Conservation (phyloP, 1,140 invertebrate species). For the Hestina assimilis region DNA sequence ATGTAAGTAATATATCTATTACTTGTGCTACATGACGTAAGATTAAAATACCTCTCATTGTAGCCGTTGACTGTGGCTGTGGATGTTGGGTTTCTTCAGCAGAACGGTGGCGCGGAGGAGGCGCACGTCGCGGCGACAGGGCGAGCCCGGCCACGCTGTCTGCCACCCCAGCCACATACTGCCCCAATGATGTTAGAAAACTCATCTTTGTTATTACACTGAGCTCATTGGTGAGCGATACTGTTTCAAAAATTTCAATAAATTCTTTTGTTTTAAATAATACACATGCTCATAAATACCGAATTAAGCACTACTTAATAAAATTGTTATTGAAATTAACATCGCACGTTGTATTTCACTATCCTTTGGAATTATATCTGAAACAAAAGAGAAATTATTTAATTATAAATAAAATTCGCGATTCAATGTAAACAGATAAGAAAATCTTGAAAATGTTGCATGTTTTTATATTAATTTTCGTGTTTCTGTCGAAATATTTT, state of each 20-base stretch:
- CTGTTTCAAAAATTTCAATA: not conserved
- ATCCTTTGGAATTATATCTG: conserved; percentile 16
- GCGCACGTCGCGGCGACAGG: conserved; percentile 87
- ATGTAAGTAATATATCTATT: not conserved
- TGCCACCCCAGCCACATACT: conserved; percentile 85
- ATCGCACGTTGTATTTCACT: not conserved
- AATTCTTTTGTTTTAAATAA: not conserved
- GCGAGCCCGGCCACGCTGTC: conserved; percentile 87
- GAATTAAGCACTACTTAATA: not conserved
- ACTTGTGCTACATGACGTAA: not conserved
- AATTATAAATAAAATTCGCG: not conserved
- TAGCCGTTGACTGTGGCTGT: conserved; percentile 57
- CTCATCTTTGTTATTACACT: conserved; percentile 80
- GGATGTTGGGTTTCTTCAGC: conserved; percentile 68
- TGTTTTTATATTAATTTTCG: no score
- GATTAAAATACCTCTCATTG: conserved; percentile 61
- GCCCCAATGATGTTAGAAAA: conserved; percentile 89
- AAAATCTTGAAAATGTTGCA: no score
- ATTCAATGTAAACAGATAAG: not conserved
- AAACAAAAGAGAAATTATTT: conserved; percentile 13
- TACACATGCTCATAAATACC: not conserved
- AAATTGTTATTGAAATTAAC: not conserved
- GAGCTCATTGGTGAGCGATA: conserved; percentile 36
- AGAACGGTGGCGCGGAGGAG: conserved; percentile 83
- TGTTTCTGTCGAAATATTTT: no score